A percentile compares a stretch with the other conserved stretches of the same genome.
phyloP scores from a whole-genome alignment of 2,888 invertebrate genomes.

The Dryobota labecula region DNA sequence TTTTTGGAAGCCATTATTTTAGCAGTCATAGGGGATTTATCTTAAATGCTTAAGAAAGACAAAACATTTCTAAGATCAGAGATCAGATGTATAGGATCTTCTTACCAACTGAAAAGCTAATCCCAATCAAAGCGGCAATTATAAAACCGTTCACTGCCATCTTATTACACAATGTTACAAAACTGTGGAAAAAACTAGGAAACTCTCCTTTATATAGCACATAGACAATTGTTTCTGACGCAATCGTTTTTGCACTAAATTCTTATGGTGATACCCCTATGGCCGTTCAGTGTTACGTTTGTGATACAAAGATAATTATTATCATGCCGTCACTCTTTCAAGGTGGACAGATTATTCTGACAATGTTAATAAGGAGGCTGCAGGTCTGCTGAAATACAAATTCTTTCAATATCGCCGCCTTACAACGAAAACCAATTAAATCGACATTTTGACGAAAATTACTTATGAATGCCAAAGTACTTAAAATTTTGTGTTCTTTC shows the following conservation, averaged over 20 bases:
- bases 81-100: too few species aligned
- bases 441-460: too few species aligned
- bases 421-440: too few species aligned
- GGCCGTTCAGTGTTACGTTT: constrained; percentile 32
- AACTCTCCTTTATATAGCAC: constrained; percentile 51
- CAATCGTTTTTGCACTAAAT: constrained; percentile 73
- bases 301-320: constrained; percentile 13
- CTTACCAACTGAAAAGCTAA: constrained; percentile 46
- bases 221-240: constrained; percentile 56
- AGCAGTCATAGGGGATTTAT: too few species aligned
- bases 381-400: background rate
- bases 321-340: constrained; percentile 37
- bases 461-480: too few species aligned
- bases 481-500: too few species aligned
- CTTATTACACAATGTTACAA: constrained; percentile 26
- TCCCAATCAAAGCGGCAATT: constrained; percentile 38
- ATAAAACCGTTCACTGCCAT: constrained; percentile 46
- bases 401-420: too few species aligned
- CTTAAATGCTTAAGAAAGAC: too few species aligned
- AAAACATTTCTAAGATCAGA: too few species aligned
- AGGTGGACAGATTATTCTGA: constrained; percentile 21
- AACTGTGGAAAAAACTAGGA: constrained; percentile 50
- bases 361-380: background rate
- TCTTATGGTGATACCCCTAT: constrained; percentile 78
- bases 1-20: too few species aligned